Base-by-base conservation (phyloP, 1,140 invertebrate genomes). In the Drosophila sturtevanti region DNA sequence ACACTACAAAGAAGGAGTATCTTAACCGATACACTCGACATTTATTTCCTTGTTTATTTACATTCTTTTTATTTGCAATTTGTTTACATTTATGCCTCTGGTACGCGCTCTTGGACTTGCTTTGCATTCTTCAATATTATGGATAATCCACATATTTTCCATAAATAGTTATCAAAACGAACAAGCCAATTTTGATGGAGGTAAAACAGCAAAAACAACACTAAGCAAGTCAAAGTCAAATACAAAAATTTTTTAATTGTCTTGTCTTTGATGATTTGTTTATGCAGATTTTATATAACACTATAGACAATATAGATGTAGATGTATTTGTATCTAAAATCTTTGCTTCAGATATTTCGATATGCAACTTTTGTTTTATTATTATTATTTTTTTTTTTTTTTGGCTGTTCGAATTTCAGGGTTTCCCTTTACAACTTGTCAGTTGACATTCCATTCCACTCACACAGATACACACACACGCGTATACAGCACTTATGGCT, bases 341-440 rank as follows among this genome's bases (percentile, higher is more conserved):
- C 63, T 73, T 76, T 64, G 74, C 60, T 80, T 66, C 62, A 44
- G 54, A 73, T 71, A 52, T 62, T 77, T 85, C 59, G 59, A 68
- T 81, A 66, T 69, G 65, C 76, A 66, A 63, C 59, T 78, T 66
- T 63, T 31, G 5, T 31, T 6, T 24, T 4, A 6, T 31, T 31
- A 31, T 31, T 5, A 5, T 31, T 31, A 6, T 31, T 31, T 31
- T 31, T 31, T 31, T 31, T 31, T 31, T 31, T 31, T 31, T 59
- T 67, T 76, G 68, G 67, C 58, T 74, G 71, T 89, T 69, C 63
- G 68, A 54, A 67, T 87, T 89, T 89, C 85, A 84, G 76, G 84
- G 84, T 84, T 87, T 89, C 84, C 79, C 79, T 82, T 89, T 89
- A 74, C 77, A 90, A 90, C 79, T 89, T 73, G 86, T 90, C 76